A percentile compares a stretch with the other conserved stretches of the same genome.
phyloP scores from a whole-genome alignment of 2,888 invertebrate species.

The Campaea margaritaria region DNA sequence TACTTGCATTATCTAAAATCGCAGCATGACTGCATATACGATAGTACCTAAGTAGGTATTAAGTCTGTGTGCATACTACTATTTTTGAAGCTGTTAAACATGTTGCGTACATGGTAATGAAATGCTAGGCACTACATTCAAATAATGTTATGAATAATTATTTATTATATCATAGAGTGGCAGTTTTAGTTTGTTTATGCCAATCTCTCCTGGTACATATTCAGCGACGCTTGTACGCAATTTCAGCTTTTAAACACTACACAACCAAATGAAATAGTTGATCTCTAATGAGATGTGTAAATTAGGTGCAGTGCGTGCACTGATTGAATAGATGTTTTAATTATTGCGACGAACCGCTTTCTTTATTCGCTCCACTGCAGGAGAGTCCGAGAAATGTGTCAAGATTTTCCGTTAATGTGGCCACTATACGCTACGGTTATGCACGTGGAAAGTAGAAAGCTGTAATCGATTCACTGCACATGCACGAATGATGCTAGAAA shows the following conservation, averaged over 20 bases:
- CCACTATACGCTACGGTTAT: conserved; percentile 59
- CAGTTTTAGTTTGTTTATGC: too few relatives aligned
- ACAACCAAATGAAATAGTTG: neutral
- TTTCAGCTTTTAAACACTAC: neutral
- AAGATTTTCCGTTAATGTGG: conserved; percentile 80
- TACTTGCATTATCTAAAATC: too few relatives aligned
- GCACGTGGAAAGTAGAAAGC: conserved; percentile 83
- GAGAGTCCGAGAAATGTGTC: conserved; percentile 75
- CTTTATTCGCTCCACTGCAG: conserved; percentile 78
- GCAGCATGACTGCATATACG: too few relatives aligned
- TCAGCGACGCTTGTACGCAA: too few relatives aligned
- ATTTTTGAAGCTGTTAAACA: too few relatives aligned
- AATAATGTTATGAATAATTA: too few relatives aligned
- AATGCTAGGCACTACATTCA: too few relatives aligned
- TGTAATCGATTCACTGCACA: conserved; percentile 81
- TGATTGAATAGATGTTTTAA: conserved; percentile 52
- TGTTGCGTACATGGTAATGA: too few relatives aligned
- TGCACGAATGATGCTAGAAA: conserved; percentile 70
- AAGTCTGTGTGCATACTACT: too few relatives aligned
- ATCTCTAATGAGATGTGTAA: conserved; percentile 22
- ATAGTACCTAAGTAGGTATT: too few relatives aligned
- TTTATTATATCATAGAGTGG: too few relatives aligned
- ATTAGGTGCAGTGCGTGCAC: conserved; percentile 37
- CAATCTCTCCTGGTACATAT: too few relatives aligned
- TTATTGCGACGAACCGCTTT: conserved; percentile 69